These are phyloP conservation scores for Pelvicachromis taeniatus DNA, from an alignment of 2,113 vertebrate species.

Conservation along the genomic window DNA sequence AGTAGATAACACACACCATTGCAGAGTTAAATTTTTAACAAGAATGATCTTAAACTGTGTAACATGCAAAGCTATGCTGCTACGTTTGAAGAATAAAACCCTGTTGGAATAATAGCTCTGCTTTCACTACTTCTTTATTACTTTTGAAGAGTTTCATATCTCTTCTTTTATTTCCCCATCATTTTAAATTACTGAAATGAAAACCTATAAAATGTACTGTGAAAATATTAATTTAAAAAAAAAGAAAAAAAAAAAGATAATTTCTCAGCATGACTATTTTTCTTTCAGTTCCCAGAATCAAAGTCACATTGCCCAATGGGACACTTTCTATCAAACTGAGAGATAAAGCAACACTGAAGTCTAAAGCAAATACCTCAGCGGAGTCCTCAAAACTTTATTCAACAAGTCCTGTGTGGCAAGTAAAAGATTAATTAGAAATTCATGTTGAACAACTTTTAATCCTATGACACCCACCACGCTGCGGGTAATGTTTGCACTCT, in stretches of 20 bases:
- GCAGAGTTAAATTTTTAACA: neutral
- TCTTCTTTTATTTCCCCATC: neutral
- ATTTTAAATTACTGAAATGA: neutral
- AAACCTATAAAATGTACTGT: neutral
- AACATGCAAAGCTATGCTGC: neutral
- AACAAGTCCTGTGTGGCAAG: neutral
- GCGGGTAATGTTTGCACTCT: neutral
- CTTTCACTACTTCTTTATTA: neutral
- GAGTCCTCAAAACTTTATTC: neutral
- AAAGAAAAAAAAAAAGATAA: rapidly evolving
- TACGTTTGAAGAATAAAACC: neutral
- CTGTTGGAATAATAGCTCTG: neutral
- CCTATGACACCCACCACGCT: neutral
- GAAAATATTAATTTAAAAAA: neutral
- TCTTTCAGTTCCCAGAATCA: neutral
- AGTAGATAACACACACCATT: no score
- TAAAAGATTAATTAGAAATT: slow-evolving; percentile 11
- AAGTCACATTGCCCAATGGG: neutral
- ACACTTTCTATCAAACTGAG: neutral
- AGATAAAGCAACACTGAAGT: neutral
- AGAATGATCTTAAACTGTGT: neutral
- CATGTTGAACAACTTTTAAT: slow-evolving; percentile 8
- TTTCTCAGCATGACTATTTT: neutral
- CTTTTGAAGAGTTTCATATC: neutral
- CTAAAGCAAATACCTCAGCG: neutral